phyloP scores from a whole-genome alignment of 1,140 invertebrate species.

The Hyles euphorbiae region DNA sequence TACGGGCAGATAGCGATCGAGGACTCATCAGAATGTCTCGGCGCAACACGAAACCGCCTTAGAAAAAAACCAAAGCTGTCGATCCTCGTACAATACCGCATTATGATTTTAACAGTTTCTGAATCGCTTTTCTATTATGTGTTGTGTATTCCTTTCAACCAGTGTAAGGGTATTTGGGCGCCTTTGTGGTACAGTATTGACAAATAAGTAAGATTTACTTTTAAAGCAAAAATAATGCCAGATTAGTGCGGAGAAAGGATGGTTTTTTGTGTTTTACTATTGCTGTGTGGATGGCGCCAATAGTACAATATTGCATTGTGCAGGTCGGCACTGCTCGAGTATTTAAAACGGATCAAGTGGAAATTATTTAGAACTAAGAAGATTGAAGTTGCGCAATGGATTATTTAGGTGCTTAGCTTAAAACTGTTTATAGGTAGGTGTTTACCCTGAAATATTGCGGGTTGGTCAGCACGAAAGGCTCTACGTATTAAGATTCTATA shows the following conservation, averaged over 20 bases:
- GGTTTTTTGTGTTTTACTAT: slow-evolving; percentile 35
- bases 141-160: slow-evolving; percentile 65
- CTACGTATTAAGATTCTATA: too few relatives aligned
- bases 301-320: slow-evolving; percentile 59
- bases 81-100: slow-evolving; percentile 63
- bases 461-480: too few relatives aligned
- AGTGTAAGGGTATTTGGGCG: slow-evolving; percentile 69
- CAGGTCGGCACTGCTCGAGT: slow-evolving; percentile 39
- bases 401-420: too few relatives aligned
- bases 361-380: slow-evolving; percentile 44
- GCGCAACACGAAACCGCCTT: slow-evolving; percentile 46
- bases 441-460: too few relatives aligned
- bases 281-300: slow-evolving; percentile 56
- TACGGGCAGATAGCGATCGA: slow-evolving; percentile 62
- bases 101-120: slow-evolving; percentile 73
- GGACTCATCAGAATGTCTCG: slow-evolving; percentile 50
- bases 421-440: too few relatives aligned
- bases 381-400: slow-evolving; percentile 23
- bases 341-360: slow-evolving; percentile 64
- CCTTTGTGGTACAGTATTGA: slow-evolving; percentile 71
- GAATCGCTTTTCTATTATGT: slow-evolving; percentile 68
- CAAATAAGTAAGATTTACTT: slow-evolving; percentile 70
- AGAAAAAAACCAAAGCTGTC: slow-evolving; percentile 60
- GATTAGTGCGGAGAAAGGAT: slow-evolving; percentile 48
- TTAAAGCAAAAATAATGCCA: slow-evolving; percentile 66